Evolutionary conservation across 2,888 invertebrate genomes (phyloP), one percentile per base, ranked within the genome.

Genomic region (Plemyria rubiginata): DNA sequence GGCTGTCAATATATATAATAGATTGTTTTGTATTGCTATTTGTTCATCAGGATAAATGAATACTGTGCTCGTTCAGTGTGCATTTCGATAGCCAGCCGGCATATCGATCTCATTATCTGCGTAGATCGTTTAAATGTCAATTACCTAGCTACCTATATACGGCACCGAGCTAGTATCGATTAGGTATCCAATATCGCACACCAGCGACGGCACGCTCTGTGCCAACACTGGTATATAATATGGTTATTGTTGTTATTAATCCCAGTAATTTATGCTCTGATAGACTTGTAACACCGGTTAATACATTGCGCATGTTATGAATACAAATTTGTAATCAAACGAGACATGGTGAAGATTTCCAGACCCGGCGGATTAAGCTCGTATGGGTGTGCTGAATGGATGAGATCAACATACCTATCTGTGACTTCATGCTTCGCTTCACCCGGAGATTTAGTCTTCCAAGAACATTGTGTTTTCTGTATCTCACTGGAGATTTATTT

Each of bases 401-500:
- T 65, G 70, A 73, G 71, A 70, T 68, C 67, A 62, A 66, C 63
- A 74, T 65, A 70, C 70, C 75, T 84, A 85, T 83, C 84, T 79
- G 76, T 72, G 75, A 69, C 70, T 83, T 85, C 74, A 82, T 78
- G 81, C 78, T 82, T 79, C 78, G 72, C 72, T 82, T 73, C 72
- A 71, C 76, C 58, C 71, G 61, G 64, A 66, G 70, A 66, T 70
- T 68, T 67, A 65, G 75, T 78, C 74, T 78, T 73, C 74, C 70
- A 53, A 71, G 76, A 74, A 73, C 78, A 77, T 74, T 73, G 73
- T 76, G 70, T 73, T 71, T 68, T 69, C 64, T 68, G 55, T 70
- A 60, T 65, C 66, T 57, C 58, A 57, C 49, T 59, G 60, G 51
- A 70, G 70, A 77, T 75, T 78, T 80, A 80, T 77, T 74, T 76